Percentiles rank a stretch among this genome's conserved stretches.
Conservation (phyloP, 2,888 invertebrate species). For the Phyllotreta cruciferae region DNA sequence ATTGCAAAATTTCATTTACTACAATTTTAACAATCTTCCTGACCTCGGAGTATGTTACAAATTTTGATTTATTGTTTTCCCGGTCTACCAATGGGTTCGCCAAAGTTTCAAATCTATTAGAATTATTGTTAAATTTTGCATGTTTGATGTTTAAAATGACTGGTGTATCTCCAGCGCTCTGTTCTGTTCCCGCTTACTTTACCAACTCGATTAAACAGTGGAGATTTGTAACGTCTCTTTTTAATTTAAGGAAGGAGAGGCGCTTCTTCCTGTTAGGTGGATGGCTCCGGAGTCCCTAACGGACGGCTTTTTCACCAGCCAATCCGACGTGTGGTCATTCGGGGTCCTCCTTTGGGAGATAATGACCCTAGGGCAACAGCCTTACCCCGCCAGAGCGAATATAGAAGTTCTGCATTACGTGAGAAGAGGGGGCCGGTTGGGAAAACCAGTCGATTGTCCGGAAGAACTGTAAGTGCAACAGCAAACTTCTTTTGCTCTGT, state of each 20-base stretch:
- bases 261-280: conserved; percentile 91
- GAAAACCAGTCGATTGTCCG: conserved; percentile 84
- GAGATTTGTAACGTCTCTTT: background rate
- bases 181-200: background rate
- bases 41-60: no score
- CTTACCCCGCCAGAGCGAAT: conserved; percentile 93
- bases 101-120: no score
- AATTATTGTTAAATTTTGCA: no score
- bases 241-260: conserved; percentile 66
- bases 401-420: conserved; percentile 91
- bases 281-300: conserved; percentile 97
- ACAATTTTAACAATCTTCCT: no score
- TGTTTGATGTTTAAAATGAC: no score
- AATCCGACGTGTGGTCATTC: conserved; percentile 97
- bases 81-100: no score
- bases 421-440: conserved; percentile 84
- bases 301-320: conserved; percentile 95
- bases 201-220: background rate
- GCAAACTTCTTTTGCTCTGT: background rate
- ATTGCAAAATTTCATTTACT: no score
- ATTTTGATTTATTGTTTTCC: no score
- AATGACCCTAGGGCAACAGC: conserved; percentile 93
- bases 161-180: background rate
- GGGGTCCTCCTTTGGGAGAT: conserved; percentile 97
- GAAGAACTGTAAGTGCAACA: conserved; percentile 72